Conservation (phyloP, 2,888 invertebrate species). For the Hirtodrosophila duncani region DNA sequence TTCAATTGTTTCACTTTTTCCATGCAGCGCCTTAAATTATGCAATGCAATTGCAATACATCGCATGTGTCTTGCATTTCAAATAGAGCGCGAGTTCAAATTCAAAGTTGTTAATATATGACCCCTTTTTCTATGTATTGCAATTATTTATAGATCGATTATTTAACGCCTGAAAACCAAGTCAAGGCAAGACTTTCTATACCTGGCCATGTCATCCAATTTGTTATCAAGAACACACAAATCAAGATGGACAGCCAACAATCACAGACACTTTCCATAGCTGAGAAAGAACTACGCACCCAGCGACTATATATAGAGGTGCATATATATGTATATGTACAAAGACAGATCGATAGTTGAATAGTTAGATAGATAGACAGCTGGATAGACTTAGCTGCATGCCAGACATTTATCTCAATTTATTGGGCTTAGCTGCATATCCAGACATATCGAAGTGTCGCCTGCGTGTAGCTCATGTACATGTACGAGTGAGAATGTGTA, state of each 20-base stretch:
- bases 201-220: no score
- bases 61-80: constrained; percentile 66
- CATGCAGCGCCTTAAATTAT: constrained; percentile 63
- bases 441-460: constrained; percentile 57
- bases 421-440: constrained; percentile 52
- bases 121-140: neutral
- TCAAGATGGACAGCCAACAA: constrained; percentile 48
- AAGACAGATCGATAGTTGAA: constrained; percentile 18
- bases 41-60: constrained; percentile 51
- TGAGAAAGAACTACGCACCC: no score
- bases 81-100: constrained; percentile 15
- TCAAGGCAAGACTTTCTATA: no score
- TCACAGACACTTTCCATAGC: constrained; percentile 51
- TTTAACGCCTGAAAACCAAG: constrained; percentile 18
- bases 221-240: constrained; percentile 6
- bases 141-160: constrained; percentile 12
- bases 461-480: constrained; percentile 36
- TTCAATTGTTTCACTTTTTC: constrained; percentile 50
- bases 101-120: constrained; percentile 2
- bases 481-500: constrained; percentile 10
- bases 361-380: constrained; percentile 21
- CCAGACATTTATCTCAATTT: constrained; percentile 68
- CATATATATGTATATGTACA: constrained; percentile 23
- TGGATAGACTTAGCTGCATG: constrained; percentile 31
- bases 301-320: no score